phyloP scores from a whole-genome alignment of 2,888 invertebrate genomes.

The Dysmachus trigonus region DNA sequence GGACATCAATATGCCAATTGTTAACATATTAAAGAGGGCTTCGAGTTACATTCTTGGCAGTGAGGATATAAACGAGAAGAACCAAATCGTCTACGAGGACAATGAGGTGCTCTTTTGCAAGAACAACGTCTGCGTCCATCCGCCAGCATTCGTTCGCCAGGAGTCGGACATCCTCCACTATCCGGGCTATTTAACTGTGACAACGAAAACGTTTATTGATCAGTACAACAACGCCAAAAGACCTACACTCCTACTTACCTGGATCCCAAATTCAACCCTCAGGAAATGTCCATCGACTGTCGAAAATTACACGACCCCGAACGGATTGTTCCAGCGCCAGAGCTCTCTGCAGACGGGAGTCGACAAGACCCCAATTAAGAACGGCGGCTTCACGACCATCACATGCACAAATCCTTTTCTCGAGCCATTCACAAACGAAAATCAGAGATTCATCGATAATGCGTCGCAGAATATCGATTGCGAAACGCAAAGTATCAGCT shows the following conservation, averaged over 20 bases:
- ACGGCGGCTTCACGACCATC: constrained; percentile 46
- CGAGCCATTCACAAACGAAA: constrained; percentile 56
- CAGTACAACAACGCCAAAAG: constrained; percentile 79
- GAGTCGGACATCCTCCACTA: constrained; percentile 87
- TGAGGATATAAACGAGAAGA: constrained; percentile 70
- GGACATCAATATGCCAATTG: constrained; percentile 73
- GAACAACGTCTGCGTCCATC: constrained; percentile 98
- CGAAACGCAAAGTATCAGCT: constrained; percentile 67
- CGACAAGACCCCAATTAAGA: constrained; percentile 14
- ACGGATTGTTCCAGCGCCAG: constrained; percentile 44
- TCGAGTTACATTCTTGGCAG: constrained; percentile 81
- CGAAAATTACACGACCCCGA: constrained; percentile 64
- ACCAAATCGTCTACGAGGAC: constrained; percentile 76
- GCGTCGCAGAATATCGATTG: constrained; percentile 65
- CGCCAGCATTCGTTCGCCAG: constrained; percentile 83
- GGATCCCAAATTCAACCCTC: constrained; percentile 93
- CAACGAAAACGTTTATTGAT: constrained; percentile 81
- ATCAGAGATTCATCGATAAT: constrained; percentile 39
- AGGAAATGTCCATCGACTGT: constrained; percentile 83
- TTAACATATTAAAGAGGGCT: constrained; percentile 79
- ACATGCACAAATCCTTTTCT: constrained; percentile 64
- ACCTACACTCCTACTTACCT: constrained; percentile 87
- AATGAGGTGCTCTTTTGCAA: constrained; percentile 90
- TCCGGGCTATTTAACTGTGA: constrained; percentile 90
- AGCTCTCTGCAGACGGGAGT: constrained; percentile 1